Conservation (phyloP, 2,797 vertebrate species). For the Argya squamiceps region DNA sequence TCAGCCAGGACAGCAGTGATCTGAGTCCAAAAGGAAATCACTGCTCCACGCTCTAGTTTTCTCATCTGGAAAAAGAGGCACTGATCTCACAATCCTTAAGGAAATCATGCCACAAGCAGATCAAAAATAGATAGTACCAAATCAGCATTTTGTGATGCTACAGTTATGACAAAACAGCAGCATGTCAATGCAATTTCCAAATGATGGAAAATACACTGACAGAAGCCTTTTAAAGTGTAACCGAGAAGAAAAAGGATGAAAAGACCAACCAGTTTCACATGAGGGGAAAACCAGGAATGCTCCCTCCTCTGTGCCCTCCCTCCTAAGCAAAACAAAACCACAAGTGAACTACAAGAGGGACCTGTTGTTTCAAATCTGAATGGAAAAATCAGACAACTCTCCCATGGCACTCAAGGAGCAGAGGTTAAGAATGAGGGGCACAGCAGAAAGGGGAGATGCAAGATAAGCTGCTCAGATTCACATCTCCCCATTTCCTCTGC, state of each 20-base stretch:
- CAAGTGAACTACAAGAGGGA: conserved; percentile 67
- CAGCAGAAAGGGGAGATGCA: neutral
- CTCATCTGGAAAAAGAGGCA: neutral
- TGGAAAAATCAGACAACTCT: conserved; percentile 63
- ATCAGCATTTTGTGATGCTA: conserved; percentile 1
- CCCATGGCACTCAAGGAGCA: conserved; percentile 40
- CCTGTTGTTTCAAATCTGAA: conserved; percentile 53
- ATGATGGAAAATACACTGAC: conserved; percentile 42
- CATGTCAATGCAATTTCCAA: conserved; percentile 32
- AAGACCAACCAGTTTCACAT: conserved; percentile 32
- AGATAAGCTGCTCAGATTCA: conserved; percentile 58
- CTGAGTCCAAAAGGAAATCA: neutral
- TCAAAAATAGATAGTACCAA: neutral
- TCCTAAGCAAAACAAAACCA: conserved; percentile 18
- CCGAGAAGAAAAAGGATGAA: conserved; percentile 8
- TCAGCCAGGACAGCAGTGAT: neutral
- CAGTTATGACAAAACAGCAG: conserved; percentile 25
- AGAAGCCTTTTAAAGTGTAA: conserved; percentile 47
- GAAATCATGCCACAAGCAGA: conserved; percentile 32
- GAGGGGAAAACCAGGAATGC: neutral
- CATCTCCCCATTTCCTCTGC: conserved; percentile 47
- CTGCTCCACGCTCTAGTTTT: neutral
- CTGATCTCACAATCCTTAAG: neutral
- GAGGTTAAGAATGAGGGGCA: conserved; percentile 38
- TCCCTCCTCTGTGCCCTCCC: neutral